These are phyloP conservation scores for Chrysolina americana DNA, from an alignment of 2,888 invertebrate species.

Conservation along the genomic window DNA sequence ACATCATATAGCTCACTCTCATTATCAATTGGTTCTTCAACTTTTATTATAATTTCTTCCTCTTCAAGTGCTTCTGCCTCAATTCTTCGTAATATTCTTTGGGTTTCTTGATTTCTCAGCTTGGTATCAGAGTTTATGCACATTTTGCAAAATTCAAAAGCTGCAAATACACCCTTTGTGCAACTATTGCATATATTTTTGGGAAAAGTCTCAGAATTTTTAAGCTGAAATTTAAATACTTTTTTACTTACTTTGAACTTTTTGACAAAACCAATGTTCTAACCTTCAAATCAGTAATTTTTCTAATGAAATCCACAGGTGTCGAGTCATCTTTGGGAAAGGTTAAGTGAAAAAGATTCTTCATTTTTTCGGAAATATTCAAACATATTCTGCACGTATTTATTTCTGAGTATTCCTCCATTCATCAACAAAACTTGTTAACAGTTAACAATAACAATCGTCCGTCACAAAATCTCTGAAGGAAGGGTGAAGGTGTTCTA, in stretches of 20 bases:
- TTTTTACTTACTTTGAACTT: constrained; percentile 2
- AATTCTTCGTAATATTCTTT: constrained; percentile 53
- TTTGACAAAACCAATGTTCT: constrained; percentile 9
- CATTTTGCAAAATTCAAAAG: constrained; percentile 49
- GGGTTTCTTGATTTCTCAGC: constrained; percentile 53
- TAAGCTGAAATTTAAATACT: constrained; percentile 45
- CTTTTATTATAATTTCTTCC: constrained; percentile 46
- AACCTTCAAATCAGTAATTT: constrained; percentile 54
- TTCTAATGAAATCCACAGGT: constrained; percentile 49
- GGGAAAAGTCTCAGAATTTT: constrained; percentile 50
- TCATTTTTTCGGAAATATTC: constrained; percentile 45
- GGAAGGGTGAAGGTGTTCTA: too few species aligned
- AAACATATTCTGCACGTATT: constrained; percentile 53
- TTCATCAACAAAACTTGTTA: not conserved
- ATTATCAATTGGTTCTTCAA: constrained; percentile 30
- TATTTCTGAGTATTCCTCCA: constrained; percentile 28
- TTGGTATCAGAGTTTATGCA: constrained; percentile 53
- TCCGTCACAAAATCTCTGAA: too few species aligned
- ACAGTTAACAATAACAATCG: too few species aligned
- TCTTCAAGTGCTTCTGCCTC: constrained; percentile 55
- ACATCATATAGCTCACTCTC: constrained; percentile 36
- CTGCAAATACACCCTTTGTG: constrained; percentile 37
- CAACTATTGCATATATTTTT: constrained; percentile 52
- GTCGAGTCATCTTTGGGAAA: constrained; percentile 43
- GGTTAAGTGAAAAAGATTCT: constrained; percentile 47